Percentiles rank a stretch among this genome's conserved stretches.
These are phyloP conservation scores for Chlamydotis undulata DNA, from an alignment of 2,113 vertebrate genomes.

Conservation along the genomic window DNA sequence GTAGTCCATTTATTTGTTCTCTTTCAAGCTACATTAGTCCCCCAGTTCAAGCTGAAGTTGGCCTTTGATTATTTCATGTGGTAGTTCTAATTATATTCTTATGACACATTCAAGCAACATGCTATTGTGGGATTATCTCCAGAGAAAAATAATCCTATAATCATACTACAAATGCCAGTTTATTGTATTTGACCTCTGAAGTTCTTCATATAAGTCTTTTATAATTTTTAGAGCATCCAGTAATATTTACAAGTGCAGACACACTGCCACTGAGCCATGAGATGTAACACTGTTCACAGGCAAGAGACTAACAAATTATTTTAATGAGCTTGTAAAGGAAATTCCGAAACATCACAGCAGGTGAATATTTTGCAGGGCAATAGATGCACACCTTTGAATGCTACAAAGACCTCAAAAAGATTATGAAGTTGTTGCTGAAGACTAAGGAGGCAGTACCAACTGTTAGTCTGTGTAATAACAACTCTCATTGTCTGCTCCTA, in stretches of 20 bases:
- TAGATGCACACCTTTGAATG: neutral
- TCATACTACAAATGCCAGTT: neutral
- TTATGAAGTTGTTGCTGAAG: neutral
- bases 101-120: neutral
- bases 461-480: accelerated
- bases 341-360: neutral
- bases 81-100: neutral
- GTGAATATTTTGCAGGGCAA: neutral
- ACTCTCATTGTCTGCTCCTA: neutral
- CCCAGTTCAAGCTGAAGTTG: neutral
- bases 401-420: neutral
- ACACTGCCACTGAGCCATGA: neutral
- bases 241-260: neutral
- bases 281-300: neutral
- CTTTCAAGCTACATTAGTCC: neutral
- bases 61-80: neutral
- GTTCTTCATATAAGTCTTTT: neutral
- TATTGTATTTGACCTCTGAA: neutral
- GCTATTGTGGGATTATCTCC: neutral
- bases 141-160: neutral
- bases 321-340: neutral
- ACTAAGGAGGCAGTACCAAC: neutral
- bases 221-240: neutral
- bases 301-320: neutral
- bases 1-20: neutral